Conservation (phyloP, 2,797 vertebrate species). For the Mormyrops boulengeri region DNA sequence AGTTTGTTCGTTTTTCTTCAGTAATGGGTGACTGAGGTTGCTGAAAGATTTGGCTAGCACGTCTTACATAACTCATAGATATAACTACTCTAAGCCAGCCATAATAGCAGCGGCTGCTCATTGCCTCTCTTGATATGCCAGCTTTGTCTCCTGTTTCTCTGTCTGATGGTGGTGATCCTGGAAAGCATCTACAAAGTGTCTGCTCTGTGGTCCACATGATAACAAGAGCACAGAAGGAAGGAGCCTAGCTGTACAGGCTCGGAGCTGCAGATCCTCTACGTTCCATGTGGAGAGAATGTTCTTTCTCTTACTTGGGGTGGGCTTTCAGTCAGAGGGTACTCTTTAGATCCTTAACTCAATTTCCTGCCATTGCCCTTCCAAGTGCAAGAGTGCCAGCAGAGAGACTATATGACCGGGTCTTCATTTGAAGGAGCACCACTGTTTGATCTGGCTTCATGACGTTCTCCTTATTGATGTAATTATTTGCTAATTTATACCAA, state of each 20-base stretch:
- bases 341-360: constrained; percentile 17
- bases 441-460: background rate
- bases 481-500: background rate
- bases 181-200: background rate
- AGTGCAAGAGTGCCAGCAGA: background rate
- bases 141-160: background rate
- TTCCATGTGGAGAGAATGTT: background rate
- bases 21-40: background rate
- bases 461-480: background rate
- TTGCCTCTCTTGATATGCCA: background rate
- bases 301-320: background rate
- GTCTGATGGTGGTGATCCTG: background rate
- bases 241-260: background rate
- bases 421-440: constrained; percentile 5
- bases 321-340: background rate
- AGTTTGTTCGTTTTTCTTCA: background rate
- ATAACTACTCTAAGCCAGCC: background rate
- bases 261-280: background rate
- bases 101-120: background rate
- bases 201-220: background rate
- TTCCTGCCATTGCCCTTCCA: background rate
- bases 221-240: background rate
- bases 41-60: background rate
- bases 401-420: background rate
- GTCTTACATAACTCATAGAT: background rate